A percentile compares a stretch with the other conserved stretches of the same genome.
Conservation (phyloP, 1,140 invertebrate species). For the Calosoma granatense region DNA sequence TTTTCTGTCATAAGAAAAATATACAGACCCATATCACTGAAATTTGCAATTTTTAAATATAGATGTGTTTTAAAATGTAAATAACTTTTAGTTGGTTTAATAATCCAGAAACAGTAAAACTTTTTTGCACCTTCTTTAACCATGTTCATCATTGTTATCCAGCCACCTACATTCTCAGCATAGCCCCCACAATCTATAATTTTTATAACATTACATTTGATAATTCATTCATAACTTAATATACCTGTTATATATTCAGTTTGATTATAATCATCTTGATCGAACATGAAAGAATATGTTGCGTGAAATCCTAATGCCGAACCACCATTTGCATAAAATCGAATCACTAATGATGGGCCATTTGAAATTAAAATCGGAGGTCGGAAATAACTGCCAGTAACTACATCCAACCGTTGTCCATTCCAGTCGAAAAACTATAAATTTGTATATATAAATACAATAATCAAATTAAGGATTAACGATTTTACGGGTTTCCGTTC, state of each 20-base stretch:
- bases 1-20: neutral
- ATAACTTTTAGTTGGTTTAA: constrained; percentile 52
- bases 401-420: constrained; percentile 52
- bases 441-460: constrained; percentile 12
- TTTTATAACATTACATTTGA: constrained; percentile 13
- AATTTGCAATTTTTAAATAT: constrained; percentile 53
- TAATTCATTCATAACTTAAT: constrained; percentile 15
- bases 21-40: constrained; percentile 30
- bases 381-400: constrained; percentile 54
- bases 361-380: constrained; percentile 56
- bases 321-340: constrained; percentile 62
- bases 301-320: constrained; percentile 59
- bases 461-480: constrained; percentile 12
- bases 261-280: constrained; percentile 43
- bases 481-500: no score
- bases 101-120: constrained; percentile 66
- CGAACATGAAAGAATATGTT: constrained; percentile 51
- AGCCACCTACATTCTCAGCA: constrained; percentile 60
- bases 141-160: constrained; percentile 73
- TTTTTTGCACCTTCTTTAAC: constrained; percentile 45
- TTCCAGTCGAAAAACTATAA: constrained; percentile 60
- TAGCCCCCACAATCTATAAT: constrained; percentile 57
- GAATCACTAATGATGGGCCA: constrained; percentile 50
- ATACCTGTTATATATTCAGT: constrained; percentile 43
- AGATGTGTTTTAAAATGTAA: constrained; percentile 59